A percentile compares a stretch with the other conserved stretches of the same genome.
Conservation (phyloP, 2,888 invertebrate genomes). For the Mesochorus sp. region DNA sequence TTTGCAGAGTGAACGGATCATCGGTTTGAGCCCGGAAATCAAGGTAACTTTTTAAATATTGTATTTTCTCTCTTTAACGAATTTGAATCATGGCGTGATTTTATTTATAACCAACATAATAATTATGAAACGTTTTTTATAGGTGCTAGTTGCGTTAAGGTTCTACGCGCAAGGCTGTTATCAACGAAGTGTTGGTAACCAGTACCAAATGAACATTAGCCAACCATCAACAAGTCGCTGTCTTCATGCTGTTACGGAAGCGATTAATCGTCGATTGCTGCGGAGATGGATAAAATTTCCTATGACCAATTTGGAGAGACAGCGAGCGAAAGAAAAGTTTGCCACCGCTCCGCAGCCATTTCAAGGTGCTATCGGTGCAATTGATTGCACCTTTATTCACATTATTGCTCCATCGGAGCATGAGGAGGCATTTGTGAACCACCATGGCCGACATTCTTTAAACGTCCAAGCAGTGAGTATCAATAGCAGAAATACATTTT, state of each 20-base stretch:
- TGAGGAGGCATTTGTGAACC: too few species aligned
- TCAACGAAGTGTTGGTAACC: conserved; percentile 43
- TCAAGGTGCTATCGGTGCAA: too few species aligned
- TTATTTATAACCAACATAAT: not conserved
- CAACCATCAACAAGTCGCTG: conserved; percentile 36
- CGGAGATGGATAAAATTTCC: conserved; percentile 38
- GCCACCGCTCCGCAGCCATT: too few species aligned
- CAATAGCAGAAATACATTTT: too few species aligned
- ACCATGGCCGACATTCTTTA: too few species aligned
- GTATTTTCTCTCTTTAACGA: not conserved
- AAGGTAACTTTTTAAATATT: not conserved
- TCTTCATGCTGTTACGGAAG: conserved; percentile 23
- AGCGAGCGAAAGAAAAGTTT: too few species aligned
- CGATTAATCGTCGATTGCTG: conserved; percentile 35
- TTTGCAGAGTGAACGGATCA: too few species aligned
- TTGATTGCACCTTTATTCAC: too few species aligned
- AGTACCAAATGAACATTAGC: conserved; percentile 16
- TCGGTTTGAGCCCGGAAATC: conserved; percentile 18
- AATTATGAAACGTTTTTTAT: conserved; percentile 8
- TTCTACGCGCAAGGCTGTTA: conserved; percentile 55
- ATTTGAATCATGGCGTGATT: not conserved
- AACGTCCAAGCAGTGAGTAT: too few species aligned
- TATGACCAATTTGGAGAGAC: conserved; percentile 8
- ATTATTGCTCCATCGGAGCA: too few species aligned
- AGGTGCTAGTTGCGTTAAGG: conserved; percentile 38